Conservation (phyloP, 2,113 vertebrate genomes). For the Phoenicopterus ruber region DNA sequence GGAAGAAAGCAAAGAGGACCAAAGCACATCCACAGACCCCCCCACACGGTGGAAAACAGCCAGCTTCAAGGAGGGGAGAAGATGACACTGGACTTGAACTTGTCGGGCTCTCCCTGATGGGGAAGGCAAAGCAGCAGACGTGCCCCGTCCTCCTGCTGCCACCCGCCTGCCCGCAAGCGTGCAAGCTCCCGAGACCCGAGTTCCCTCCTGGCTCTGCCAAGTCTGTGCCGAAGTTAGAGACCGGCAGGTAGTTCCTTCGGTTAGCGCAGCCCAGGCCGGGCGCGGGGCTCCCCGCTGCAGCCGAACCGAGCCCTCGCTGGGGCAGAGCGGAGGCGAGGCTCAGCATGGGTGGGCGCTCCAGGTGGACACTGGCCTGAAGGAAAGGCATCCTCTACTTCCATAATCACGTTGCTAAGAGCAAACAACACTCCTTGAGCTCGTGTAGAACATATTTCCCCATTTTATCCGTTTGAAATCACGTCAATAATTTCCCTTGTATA, state of each 20-base stretch:
- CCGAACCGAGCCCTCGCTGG: not conserved
- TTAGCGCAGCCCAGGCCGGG: not conserved
- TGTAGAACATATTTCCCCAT: fast-evolving
- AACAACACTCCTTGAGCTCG: not conserved
- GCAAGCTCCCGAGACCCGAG: fast-evolving
- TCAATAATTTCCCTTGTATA: not conserved
- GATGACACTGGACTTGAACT: not conserved
- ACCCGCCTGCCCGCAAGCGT: not conserved
- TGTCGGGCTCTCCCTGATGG: not conserved
- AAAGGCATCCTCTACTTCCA: not conserved
- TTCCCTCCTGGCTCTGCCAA: not conserved
- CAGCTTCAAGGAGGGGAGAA: not conserved
- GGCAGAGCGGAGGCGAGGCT: not conserved
- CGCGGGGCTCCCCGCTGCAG: fast-evolving
- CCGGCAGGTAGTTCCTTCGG: fast-evolving
- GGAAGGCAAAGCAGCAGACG: not conserved
- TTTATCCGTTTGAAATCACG: not conserved
- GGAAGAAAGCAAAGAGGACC: not conserved
- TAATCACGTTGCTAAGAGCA: not conserved
- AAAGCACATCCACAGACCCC: not conserved
- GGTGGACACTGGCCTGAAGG: not conserved
- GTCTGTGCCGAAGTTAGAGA: not conserved
- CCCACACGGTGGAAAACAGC: fast-evolving
- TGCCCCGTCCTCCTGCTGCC: not conserved
- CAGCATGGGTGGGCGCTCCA: not conserved